phyloP scores from a whole-genome alignment of 2,797 vertebrate genomes.

The Cryptoblepharus egeriae region DNA sequence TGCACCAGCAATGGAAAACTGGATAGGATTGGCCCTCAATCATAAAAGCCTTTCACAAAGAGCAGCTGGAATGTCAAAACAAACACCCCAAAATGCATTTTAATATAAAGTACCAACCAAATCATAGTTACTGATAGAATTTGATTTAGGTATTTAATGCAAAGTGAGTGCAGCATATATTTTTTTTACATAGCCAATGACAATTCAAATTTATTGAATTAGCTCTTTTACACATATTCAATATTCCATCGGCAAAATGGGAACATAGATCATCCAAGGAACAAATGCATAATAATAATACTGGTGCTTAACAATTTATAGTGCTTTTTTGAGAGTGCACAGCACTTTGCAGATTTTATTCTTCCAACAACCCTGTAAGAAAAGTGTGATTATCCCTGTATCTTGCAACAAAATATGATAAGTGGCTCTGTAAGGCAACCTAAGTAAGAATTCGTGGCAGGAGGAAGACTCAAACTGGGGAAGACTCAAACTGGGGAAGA shows the following conservation, averaged over 20 bases:
- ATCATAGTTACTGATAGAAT: background rate
- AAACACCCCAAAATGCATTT: constrained; percentile 10
- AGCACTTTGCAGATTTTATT: background rate
- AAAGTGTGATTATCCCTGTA: background rate
- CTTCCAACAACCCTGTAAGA: background rate
- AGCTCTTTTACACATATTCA: background rate
- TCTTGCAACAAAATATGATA: no score
- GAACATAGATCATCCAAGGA: background rate
- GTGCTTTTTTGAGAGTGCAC: no score
- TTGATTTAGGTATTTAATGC: background rate
- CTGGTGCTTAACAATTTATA: no score
- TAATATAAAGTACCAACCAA: background rate
- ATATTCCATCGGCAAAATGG: background rate
- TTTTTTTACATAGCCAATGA: background rate
- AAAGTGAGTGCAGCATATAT: background rate
- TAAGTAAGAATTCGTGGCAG: no score
- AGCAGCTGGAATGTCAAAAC: constrained; percentile 43
- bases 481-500: no score
- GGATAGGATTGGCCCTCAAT: no score
- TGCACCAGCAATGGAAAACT: no score
- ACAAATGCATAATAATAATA: background rate
- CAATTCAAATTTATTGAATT: background rate
- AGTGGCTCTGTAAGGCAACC: no score
- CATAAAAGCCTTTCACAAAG: constrained; percentile 36
- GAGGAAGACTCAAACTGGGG: no score